Evolutionary conservation across 2,797 vertebrate genomes (phyloP).

Genomic region (Calcarius lapponicus): DNA sequence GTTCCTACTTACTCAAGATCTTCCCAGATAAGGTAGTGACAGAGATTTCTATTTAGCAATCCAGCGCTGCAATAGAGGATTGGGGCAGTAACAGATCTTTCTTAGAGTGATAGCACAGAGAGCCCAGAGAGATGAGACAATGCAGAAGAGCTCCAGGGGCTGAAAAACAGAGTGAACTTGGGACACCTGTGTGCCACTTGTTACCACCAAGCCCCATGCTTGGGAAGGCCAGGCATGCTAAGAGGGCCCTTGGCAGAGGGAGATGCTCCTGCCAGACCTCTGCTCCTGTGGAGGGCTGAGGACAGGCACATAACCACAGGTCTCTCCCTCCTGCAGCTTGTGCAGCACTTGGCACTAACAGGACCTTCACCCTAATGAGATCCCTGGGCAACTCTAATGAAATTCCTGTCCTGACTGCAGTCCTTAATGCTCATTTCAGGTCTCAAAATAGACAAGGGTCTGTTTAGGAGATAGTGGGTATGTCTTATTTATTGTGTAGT

Average conservation of each 20-base stretch:
- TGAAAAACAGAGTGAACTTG: neutral
- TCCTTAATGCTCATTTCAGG: neutral
- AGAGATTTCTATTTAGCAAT: neutral
- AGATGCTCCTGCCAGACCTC: neutral
- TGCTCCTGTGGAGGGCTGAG: neutral
- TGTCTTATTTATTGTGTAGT: neutral
- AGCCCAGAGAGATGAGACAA: neutral
- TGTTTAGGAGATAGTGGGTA: neutral
- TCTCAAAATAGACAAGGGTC: neutral
- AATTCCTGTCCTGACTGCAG: neutral
- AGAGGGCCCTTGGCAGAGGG: neutral
- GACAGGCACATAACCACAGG: fast-evolving
- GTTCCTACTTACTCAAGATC: neutral
- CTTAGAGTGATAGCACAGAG: fast-evolving
- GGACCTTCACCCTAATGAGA: neutral
- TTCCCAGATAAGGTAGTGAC: neutral
- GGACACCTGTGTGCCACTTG: neutral
- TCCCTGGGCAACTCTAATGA: neutral
- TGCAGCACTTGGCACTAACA: neutral
- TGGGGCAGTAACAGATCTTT: neutral
- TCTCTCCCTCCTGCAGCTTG: neutral
- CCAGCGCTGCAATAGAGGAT: neutral
- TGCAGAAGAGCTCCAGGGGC: neutral
- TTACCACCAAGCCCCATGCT: neutral
- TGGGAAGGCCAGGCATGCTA: neutral